These are phyloP conservation scores for Bombus fervidus DNA, from an alignment of 1,140 invertebrate species.

Conservation along the genomic window DNA sequence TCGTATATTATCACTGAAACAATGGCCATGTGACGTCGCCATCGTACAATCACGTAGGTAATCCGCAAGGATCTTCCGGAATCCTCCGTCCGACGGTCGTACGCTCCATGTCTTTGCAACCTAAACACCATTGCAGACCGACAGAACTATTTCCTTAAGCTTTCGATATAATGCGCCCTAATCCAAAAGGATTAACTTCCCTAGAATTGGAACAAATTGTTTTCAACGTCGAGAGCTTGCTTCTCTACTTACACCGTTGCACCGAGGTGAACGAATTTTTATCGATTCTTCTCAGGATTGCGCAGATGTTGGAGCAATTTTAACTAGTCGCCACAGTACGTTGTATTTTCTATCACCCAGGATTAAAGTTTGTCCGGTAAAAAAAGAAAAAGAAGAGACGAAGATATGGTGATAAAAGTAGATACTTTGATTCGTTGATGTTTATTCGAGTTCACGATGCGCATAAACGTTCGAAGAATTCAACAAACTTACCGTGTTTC, in stretches of 20 bases:
- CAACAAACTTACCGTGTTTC: no score
- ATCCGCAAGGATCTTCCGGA: conserved; percentile 72
- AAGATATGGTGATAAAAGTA: not conserved
- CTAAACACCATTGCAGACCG: conserved; percentile 33
- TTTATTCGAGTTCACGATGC: not conserved
- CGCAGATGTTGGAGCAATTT: not conserved
- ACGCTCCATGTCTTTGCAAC: conserved; percentile 12
- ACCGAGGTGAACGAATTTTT: not conserved
- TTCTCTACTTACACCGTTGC: not conserved
- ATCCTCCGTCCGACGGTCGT: conserved; percentile 48
- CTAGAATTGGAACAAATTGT: conserved; percentile 57
- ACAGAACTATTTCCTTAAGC: conserved; percentile 43
- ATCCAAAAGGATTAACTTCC: conserved; percentile 62
- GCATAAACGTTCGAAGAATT: not conserved
- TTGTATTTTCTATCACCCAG: not conserved
- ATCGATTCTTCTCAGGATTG: not conserved
- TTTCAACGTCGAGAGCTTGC: conserved; percentile 5
- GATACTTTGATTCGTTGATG: no score
- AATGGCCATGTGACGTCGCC: conserved; percentile 65
- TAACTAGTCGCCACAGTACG: not conserved
- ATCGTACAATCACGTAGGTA: conserved; percentile 73
- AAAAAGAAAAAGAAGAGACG: not conserved
- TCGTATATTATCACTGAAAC: conserved; percentile 70
- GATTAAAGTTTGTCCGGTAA: not conserved
- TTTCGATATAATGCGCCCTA: conserved; percentile 55